These are phyloP conservation scores for Echeneis naucrates DNA, from an alignment of 2,797 vertebrate species.

Conservation along the genomic window DNA sequence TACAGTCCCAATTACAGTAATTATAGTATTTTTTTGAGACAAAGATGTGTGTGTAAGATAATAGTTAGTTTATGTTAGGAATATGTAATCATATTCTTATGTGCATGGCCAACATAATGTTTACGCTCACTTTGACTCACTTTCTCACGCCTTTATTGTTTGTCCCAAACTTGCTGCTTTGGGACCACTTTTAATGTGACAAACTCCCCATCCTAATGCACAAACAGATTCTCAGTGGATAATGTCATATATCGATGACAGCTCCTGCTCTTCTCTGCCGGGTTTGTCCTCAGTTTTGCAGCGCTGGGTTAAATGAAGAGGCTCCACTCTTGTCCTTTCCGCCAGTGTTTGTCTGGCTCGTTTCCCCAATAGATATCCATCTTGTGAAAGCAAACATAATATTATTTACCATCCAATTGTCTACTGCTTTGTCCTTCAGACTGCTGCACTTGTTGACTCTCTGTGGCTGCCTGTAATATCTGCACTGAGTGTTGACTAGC, in stretches of 20 bases:
- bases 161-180: not conserved
- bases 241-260: not conserved
- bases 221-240: not conserved
- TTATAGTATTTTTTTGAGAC: not conserved
- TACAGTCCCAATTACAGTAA: not conserved
- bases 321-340: conserved; percentile 28
- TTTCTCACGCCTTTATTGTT: not conserved
- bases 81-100: not conserved
- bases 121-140: not conserved
- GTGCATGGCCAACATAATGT: not conserved
- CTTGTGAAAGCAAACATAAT: conserved; percentile 60
- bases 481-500: not conserved
- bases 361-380: conserved; percentile 35
- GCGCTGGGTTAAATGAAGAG: conserved; percentile 32
- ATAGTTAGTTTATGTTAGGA: not conserved
- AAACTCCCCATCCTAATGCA: conserved; percentile 3
- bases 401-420: conserved; percentile 47
- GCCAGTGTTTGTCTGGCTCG: conserved; percentile 47
- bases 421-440: conserved; percentile 61
- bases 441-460: conserved; percentile 68
- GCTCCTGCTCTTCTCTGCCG: conserved; percentile 17
- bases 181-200: not conserved
- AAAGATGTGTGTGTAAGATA: not conserved
- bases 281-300: conserved; percentile 17
- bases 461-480: conserved; percentile 75